Percentiles rank a stretch among this genome's conserved stretches.
Evolutionary conservation across 2,888 invertebrate species (phyloP).

Genomic region (Dasysyrphus tricinctus): DNA sequence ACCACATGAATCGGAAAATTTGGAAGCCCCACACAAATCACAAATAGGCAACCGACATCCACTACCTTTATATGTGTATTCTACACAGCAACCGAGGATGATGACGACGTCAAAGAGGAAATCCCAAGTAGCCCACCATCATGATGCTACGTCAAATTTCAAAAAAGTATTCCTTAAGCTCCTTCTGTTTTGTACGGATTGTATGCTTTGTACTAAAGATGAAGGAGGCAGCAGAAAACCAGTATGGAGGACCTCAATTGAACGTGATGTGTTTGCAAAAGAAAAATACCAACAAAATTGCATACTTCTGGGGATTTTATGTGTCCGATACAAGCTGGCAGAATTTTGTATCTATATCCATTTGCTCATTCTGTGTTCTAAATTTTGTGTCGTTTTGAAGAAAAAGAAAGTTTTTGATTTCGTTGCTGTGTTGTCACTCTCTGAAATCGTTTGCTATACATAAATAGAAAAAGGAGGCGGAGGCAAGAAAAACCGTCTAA

Average conservation of each 20-base stretch:
- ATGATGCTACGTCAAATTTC: constrained; percentile 24
- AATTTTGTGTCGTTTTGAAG: constrained; percentile 7
- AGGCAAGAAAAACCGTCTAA: neutral
- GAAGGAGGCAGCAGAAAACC: neutral
- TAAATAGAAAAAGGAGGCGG: neutral
- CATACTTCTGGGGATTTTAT: constrained; percentile 59
- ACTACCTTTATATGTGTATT: neutral
- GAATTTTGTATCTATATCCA: constrained; percentile 9
- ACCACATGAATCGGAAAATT: constrained; percentile 18
- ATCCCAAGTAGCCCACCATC: constrained; percentile 56
- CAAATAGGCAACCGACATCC: constrained; percentile 27
- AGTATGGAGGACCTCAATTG: constrained; percentile 57
- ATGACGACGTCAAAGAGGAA: constrained; percentile 57
- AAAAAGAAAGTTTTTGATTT: constrained; percentile 7
- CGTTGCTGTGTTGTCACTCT: constrained; percentile 29
- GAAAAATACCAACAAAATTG: constrained; percentile 49
- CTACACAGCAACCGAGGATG: neutral
- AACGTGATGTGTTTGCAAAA: constrained; percentile 72
- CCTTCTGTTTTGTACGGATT: neutral
- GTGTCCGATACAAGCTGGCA: constrained; percentile 54
- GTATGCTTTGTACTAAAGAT: neutral
- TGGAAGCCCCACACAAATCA: constrained; percentile 3
- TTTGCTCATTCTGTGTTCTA: constrained; percentile 3
- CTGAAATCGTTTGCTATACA: constrained; percentile 21
- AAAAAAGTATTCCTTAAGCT: constrained; percentile 47